Evolutionary conservation across 2,888 invertebrate genomes (phyloP).

Genomic region (Eupithecia pulchellata): DNA sequence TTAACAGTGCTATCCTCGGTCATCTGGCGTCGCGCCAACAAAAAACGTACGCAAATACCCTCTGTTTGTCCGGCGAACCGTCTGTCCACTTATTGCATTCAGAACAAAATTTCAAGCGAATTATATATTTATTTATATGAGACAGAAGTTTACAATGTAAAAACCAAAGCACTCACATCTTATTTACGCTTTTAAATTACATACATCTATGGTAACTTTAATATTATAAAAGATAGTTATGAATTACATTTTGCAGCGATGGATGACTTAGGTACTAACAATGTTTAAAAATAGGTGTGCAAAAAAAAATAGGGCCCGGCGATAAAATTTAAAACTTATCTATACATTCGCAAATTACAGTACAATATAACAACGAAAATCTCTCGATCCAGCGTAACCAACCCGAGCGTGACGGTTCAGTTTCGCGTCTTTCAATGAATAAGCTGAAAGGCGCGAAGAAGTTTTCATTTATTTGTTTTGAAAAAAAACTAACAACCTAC

Average conservation of each 20-base stretch:
- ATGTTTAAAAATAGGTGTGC: neutral
- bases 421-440: no score
- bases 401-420: no score
- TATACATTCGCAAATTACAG: neutral
- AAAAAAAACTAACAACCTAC: no score
- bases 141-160: neutral
- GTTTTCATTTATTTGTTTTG: no score
- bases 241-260: neutral
- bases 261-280: neutral
- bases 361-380: neutral
- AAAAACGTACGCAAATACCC: conserved; percentile 64
- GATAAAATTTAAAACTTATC: neutral
- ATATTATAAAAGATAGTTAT: neutral
- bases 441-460: no score
- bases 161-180: neutral
- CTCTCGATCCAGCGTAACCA: no score
- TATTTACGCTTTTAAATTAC: neutral
- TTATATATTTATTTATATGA: neutral
- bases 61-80: conserved; percentile 52
- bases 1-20: conserved; percentile 55
- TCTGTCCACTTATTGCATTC: conserved; percentile 4
- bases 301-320: neutral
- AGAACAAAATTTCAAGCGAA: neutral
- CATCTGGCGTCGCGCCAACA: conserved; percentile 67
- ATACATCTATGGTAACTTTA: neutral